Conservation (phyloP, 2,888 invertebrate species). For the Epistrophella euchroma region DNA sequence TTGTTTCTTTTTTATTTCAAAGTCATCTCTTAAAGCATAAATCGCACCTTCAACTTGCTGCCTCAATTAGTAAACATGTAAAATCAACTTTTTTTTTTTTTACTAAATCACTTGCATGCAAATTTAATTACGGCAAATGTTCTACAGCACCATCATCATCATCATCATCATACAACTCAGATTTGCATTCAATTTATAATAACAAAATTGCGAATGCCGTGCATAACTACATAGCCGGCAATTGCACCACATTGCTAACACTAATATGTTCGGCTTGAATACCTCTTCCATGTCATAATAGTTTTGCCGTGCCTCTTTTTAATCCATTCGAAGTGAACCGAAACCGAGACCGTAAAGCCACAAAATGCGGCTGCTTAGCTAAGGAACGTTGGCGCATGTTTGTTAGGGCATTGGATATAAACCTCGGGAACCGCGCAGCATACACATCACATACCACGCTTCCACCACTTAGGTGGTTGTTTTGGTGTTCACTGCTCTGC, state of each 20-base stretch:
- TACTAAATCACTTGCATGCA: conserved; percentile 45
- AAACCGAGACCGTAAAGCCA: conserved; percentile 21
- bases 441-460: conserved; percentile 3
- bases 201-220: conserved; percentile 60
- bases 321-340: conserved; percentile 17
- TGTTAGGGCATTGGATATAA: conserved; percentile 55
- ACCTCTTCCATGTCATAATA: conserved; percentile 62
- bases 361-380: background rate
- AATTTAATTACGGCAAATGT: conserved; percentile 65
- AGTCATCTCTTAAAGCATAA: conserved; percentile 10
- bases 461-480: conserved; percentile 5
- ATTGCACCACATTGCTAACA: conserved; percentile 49
- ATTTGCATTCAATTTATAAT: conserved; percentile 61
- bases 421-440: background rate
- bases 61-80: conserved; percentile 62
- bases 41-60: conserved; percentile 12
- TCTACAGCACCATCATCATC: conserved; percentile 16
- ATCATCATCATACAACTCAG: background rate
- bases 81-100: background rate
- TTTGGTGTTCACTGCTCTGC: background rate
- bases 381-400: conserved; percentile 53
- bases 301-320: conserved; percentile 60
- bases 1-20: conserved; percentile 19
- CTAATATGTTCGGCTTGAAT: conserved; percentile 63
- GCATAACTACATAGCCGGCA: conserved; percentile 56